These are phyloP conservation scores for Lepisosteus oculatus DNA, from an alignment of 2,113 vertebrate species.

Conservation along the genomic window DNA sequence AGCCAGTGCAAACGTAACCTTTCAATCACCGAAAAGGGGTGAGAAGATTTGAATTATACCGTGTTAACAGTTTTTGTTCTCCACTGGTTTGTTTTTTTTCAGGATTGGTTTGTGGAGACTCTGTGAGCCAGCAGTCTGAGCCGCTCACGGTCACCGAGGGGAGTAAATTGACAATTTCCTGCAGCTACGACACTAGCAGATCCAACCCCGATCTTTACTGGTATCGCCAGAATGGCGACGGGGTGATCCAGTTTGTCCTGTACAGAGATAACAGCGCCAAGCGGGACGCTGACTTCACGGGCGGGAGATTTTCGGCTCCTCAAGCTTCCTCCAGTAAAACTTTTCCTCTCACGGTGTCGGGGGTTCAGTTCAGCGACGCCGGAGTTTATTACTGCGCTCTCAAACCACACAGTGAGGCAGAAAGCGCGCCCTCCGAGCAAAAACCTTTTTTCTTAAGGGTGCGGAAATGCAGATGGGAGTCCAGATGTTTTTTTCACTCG, in stretches of 20 bases:
- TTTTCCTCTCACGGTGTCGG: not conserved
- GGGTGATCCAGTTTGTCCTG: not conserved
- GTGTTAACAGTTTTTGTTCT: not conserved
- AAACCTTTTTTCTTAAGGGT: not conserved
- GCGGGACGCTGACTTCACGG: not conserved
- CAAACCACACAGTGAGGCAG: not conserved
- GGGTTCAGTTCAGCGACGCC: not conserved
- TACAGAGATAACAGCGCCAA: constrained; percentile 1
- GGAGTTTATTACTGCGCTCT: not conserved
- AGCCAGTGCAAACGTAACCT: no score
- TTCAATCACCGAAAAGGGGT: no score
- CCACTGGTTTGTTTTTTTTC: not conserved
- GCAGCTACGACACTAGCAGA: not conserved
- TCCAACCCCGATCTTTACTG: not conserved
- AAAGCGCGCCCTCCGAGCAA: not conserved
- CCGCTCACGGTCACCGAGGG: not conserved
- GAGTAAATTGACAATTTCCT: not conserved
- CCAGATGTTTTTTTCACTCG: no score
- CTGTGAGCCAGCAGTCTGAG: not conserved
- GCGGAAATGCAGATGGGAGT: no score
- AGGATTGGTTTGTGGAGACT: not conserved
- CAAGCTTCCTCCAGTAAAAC: not conserved
- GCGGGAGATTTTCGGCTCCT: not conserved
- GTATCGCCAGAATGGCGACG: not conserved
- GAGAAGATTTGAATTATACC: not conserved